Evolutionary conservation across 2,113 vertebrate species (phyloP).

Genomic region (Hyla sarda): DNA sequence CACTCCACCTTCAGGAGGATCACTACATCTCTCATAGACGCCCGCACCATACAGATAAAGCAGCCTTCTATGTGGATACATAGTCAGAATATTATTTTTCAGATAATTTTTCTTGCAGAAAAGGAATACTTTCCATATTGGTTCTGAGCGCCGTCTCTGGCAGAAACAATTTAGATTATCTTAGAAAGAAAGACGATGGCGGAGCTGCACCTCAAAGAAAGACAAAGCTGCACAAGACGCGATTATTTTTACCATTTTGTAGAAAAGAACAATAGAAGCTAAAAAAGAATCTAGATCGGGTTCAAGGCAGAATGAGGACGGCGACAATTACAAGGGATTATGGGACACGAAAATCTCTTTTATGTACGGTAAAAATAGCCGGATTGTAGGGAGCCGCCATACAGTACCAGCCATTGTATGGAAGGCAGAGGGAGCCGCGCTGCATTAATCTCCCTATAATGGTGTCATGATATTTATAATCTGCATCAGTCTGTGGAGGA

Average conservation of each 20-base stretch:
- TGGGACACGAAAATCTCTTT: constrained; percentile 38
- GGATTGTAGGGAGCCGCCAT: neutral
- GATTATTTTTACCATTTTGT: constrained; percentile 20
- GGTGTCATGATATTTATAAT: constrained; percentile 30
- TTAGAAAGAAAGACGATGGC: neutral
- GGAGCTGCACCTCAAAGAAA: neutral
- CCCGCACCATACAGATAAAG: too few species aligned
- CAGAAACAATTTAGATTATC: neutral
- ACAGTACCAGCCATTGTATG: neutral
- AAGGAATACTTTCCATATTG: too few species aligned
- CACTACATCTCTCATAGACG: too few species aligned
- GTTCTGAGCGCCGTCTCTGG: neutral
- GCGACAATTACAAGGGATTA: constrained; percentile 25
- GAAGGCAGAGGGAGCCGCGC: neutral
- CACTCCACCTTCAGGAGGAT: too few species aligned
- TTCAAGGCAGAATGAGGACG: neutral
- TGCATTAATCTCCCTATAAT: constrained; percentile 13
- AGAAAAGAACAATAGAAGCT: constrained; percentile 10
- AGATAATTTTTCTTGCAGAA: too few species aligned
- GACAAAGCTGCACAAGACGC: neutral
- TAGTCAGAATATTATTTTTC: too few species aligned
- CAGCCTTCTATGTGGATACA: too few species aligned
- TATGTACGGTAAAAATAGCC: constrained; percentile 23
- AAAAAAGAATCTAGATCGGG: neutral
- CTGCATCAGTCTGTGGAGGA: neutral